Evolutionary conservation across 2,113 vertebrate species (phyloP).

Genomic region (Cheilinus undulatus): DNA sequence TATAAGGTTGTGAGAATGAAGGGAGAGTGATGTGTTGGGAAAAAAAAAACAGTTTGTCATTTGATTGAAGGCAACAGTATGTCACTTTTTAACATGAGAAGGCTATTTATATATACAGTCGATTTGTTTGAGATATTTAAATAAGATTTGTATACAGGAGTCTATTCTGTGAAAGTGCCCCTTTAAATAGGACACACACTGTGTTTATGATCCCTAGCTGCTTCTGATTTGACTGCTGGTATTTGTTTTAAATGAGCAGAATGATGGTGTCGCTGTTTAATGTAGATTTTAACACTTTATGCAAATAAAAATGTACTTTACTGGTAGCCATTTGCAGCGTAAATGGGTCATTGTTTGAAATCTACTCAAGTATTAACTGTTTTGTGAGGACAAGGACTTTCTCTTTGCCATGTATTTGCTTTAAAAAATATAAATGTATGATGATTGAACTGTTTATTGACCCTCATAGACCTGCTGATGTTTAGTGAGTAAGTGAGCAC

Average conservation of each 20-base stretch:
- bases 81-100: slow-evolving; percentile 49
- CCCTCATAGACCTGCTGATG: slow-evolving; percentile 19
- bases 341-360: slow-evolving; percentile 45
- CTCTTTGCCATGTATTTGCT: slow-evolving; percentile 45
- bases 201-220: slow-evolving; percentile 13
- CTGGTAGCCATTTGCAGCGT: slow-evolving; percentile 42
- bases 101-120: slow-evolving; percentile 74
- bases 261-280: slow-evolving; percentile 34
- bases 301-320: slow-evolving; percentile 39
- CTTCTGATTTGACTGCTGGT: slow-evolving; percentile 65
- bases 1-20: slow-evolving; percentile 66
- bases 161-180: slow-evolving; percentile 9
- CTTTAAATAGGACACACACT: neutral
- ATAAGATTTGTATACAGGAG: slow-evolving; percentile 36
- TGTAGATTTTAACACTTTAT: slow-evolving; percentile 42
- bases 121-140: slow-evolving; percentile 72
- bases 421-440: slow-evolving; percentile 41
- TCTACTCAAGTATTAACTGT: slow-evolving; percentile 28
- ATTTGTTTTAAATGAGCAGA: slow-evolving; percentile 60
- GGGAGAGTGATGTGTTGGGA: slow-evolving; percentile 55
- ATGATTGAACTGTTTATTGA: slow-evolving; percentile 34
- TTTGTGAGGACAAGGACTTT: slow-evolving; percentile 31
- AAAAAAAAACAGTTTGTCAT: slow-evolving; percentile 35
- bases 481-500: slow-evolving; percentile 20
- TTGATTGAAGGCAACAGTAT: slow-evolving; percentile 45